A percentile compares a stretch with the other conserved stretches of the same genome.
Evolutionary conservation across 2,888 invertebrate species (phyloP).

Genomic region (Chloromyia formosa): DNA sequence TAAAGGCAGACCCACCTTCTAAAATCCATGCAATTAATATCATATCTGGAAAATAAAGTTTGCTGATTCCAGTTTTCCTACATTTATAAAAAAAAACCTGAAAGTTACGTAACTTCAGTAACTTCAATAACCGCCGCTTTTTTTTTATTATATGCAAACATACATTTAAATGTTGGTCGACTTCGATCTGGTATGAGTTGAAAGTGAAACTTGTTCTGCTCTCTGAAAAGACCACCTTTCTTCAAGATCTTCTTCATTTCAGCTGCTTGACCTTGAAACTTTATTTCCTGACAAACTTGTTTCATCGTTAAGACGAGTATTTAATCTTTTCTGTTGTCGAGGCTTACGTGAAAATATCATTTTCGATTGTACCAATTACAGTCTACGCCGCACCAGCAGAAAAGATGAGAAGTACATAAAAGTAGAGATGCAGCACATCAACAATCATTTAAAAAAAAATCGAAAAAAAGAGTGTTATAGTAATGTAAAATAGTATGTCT

Average conservation of each 20-base stretch:
- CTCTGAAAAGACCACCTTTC: conserved; percentile 30
- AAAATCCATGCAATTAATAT: not conserved
- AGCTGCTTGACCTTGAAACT: conserved; percentile 36
- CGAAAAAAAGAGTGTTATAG: no score
- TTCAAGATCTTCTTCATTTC: conserved; percentile 38
- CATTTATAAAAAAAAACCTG: not conserved
- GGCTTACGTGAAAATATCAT: no score
- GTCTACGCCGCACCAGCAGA: no score
- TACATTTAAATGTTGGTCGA: not conserved
- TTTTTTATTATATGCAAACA: not conserved
- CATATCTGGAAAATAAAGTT: not conserved
- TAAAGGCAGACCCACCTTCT: no score
- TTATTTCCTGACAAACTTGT: conserved; percentile 42
- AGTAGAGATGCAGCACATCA: no score
- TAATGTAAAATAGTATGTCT: no score
- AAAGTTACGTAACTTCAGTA: not conserved
- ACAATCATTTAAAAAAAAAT: no score
- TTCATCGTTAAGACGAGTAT: not conserved
- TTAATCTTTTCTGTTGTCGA: no score
- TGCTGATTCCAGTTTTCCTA: conserved; percentile 10
- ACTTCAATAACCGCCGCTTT: not conserved
- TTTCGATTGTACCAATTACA: no score
- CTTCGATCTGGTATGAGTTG: not conserved
- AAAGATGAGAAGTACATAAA: no score
- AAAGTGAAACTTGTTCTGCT: conserved; percentile 35